These are phyloP conservation scores for Hemiprocne comata DNA, from an alignment of 2,113 vertebrate species.

Conservation along the genomic window DNA sequence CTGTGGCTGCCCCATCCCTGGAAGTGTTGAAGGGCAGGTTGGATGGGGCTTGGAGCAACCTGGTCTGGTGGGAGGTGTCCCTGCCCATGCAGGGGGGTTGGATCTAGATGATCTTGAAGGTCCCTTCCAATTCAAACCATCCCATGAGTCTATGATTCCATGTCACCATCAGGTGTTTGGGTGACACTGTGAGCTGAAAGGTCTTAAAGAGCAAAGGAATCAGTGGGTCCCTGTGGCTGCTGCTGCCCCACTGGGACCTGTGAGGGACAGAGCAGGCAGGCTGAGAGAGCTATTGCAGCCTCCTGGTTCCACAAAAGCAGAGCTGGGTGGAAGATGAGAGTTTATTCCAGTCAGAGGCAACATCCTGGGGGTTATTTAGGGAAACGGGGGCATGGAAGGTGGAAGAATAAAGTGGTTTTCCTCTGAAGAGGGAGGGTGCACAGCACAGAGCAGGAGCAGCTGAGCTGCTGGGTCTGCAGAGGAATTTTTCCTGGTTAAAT, in stretches of 20 bases:
- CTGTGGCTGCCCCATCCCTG: no score
- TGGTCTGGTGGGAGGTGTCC: no score
- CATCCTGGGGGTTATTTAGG: fast-evolving
- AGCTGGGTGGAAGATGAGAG: background rate
- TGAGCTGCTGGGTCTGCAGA: background rate
- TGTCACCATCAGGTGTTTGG: no score
- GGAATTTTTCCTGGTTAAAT: background rate
- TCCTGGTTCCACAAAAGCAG: background rate
- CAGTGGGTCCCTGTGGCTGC: fast-evolving
- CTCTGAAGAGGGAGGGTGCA: background rate
- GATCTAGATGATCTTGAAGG: no score
- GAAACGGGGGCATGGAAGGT: background rate
- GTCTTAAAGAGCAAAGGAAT: background rate
- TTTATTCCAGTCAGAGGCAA: background rate
- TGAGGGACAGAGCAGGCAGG: background rate
- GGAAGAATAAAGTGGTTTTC: background rate
- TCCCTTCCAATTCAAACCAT: no score
- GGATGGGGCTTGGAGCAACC: no score
- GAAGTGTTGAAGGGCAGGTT: no score
- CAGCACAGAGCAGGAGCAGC: background rate
- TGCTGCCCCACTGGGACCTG: background rate
- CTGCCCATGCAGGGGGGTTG: no score
- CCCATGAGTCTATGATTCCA: no score
- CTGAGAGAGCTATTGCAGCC: background rate
- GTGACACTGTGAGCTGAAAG: fast-evolving